Base-by-base conservation (phyloP, 2,797 vertebrate species). In the Anguilla marmorata region DNA sequence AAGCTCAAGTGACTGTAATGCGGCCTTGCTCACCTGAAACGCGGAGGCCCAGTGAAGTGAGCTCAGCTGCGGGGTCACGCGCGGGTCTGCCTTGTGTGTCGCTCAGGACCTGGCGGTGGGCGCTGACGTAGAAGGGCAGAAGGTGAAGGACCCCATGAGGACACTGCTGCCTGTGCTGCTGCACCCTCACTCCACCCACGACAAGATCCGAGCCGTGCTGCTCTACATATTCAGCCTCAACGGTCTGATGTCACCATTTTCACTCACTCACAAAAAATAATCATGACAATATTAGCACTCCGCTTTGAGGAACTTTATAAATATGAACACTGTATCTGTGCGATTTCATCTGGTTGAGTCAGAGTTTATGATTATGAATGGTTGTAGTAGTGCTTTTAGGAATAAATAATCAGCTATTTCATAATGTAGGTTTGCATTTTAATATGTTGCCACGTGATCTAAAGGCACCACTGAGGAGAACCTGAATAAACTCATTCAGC, bases 171-270 rank as follows among this genome's bases (percentile, higher is more conserved):
- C 99, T 0, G 97, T 99, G 90, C 94, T 99, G 4, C 95, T 99
- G 30, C 95, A 94, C 93, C 97, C 94, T 24, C 96, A 94, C 92
- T 95, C 96, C 85, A 98, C 92, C 91, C 93, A 96, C 30, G 98
- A 99, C 91, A 99, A 99, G 95, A 98, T 99, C 90, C 94, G 98
- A 93, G 97, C 98, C 12, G 98, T 99, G 91, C 95, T 99, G 85
- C 97, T 99, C 50, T 99, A 99, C 90, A 99, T 99, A 92, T 99
- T 99, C 93, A 97, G 97, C 92, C 95, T 97, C 88, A 98, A 95
- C 5, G 98, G 98, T 99, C 93, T 89, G 88, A 83, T 88, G 27
- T 24, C 52, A 91, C 60, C 27, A 41, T 58, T 84, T 88, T 88
- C 2, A 85, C 3, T 27, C 6, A 0, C 52, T 30, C 56, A 66